A percentile compares a stretch with the other conserved stretches of the same genome.
Evolutionary conservation across 2,888 invertebrate genomes (phyloP).

Genomic region (Chalcosyrphus nemorum): DNA sequence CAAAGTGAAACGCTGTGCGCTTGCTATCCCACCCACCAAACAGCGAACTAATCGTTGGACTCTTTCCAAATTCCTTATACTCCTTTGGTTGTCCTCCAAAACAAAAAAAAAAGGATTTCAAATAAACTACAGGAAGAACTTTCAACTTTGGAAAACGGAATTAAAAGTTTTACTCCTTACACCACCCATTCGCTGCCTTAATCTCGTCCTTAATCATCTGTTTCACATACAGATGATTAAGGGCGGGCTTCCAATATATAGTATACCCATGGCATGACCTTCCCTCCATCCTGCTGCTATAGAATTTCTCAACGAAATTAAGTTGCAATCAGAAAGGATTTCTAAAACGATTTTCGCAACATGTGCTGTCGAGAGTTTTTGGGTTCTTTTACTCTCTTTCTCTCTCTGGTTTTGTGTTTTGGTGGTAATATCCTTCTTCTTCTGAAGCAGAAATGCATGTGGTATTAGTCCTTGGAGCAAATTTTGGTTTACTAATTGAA

Average conservation of each 20-base stretch:
- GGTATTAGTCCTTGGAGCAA: conserved; percentile 16
- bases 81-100: background rate
- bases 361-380: conserved; percentile 62
- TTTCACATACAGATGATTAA: conserved; percentile 13
- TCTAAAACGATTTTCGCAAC: conserved; percentile 64
- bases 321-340: conserved; percentile 68
- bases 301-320: conserved; percentile 51
- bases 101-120: background rate
- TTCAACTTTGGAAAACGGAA: conserved; percentile 62
- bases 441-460: conserved; percentile 1
- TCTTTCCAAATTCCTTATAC: conserved; percentile 39
- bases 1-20: conserved; percentile 11
- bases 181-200: background rate
- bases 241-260: background rate
- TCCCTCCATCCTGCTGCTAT: conserved; percentile 5
- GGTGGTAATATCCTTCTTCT: background rate
- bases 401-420: too few relatives aligned
- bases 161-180: conserved; percentile 52
- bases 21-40: conserved; percentile 14
- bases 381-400: conserved; percentile 1
- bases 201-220: conserved; percentile 22
- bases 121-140: conserved; percentile 50
- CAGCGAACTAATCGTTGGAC: conserved; percentile 63
- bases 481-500: conserved; percentile 62
- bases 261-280: conserved; percentile 29